Base-by-base conservation (phyloP, 2,113 vertebrate genomes). In the Tragelaphus scriptus region DNA sequence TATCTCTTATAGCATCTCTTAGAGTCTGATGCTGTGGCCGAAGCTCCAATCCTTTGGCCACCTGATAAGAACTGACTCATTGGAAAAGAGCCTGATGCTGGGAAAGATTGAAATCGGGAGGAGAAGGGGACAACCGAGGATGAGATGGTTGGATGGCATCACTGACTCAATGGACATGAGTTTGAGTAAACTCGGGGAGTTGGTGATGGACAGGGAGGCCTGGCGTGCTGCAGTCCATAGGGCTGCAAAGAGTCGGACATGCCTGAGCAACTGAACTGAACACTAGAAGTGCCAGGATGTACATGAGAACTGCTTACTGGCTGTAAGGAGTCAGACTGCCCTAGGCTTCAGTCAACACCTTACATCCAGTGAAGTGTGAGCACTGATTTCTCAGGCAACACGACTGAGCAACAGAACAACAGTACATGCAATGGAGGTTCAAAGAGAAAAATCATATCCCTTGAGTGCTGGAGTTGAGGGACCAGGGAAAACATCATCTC, bases 371-470 rank as follows among this genome's bases (percentile, higher is more conserved):
- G 3, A 97, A 94, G 15, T 47, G 8, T 68, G 28, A 95, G 58
- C 32, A 81, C 0, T 79, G 56, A 55, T 71, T 94, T 84, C 30
- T 94, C 63, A 96, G 68, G n/a, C 14, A 93, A 84, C 19, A 71
- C 2, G 0, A 71, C 0, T 40, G 68, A 40, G n/a, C 8, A 23
- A 40, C 1, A 3, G n/a, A 71, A 71, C n/a, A 71, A 71, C n/a
- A 23, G 68, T 40, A 71, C 68, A 40, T 61, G 77, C 21, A 77
- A 44, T 75, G 12, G 68, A 63, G 25, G 23, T 84, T 96, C 53
- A 47, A 61, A 88, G 28, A 97, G 68, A 75, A 96, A 92, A 88
- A 58, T 75, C 30, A 19, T 84, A 92, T n/a, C 14, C 25, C 9
- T 96, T 91, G n/a, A 88, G 53, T n/a, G 36, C 5, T 86, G 17